Evolutionary conservation across 1,140 invertebrate genomes (phyloP), one percentile per base, ranked within the genome.

Genomic region (Bombus pascuorum): DNA sequence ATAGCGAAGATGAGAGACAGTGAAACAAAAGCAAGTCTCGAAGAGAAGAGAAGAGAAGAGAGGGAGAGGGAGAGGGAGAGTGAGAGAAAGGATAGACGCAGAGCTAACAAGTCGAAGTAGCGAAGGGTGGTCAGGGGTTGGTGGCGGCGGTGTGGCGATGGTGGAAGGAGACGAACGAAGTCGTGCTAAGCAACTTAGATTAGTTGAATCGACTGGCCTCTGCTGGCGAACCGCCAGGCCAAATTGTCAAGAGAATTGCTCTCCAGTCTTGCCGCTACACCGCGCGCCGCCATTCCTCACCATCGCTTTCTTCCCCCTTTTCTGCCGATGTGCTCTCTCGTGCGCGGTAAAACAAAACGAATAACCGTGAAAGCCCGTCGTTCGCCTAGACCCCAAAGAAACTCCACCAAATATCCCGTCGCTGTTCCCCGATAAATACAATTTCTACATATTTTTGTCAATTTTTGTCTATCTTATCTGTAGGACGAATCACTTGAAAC

Each of bases 181-280:
- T 94, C 91, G 93, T 93, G 92, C 93, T 93, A 94, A 94, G 93
- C 93, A 94, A 93, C 93, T 95, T 94, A 93, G 92, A 95, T 95
- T 95, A 94, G 93, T 93, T 92, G 92, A 94, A 95, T 94, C 94
- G 93, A 95, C 93, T 94, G 92, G 93, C 91, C 91, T 92, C 85
- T 82, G 86, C 90, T 94, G 94, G 94, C 93, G 87, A 89, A 92
- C 88, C 92, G 93, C 94, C 94, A 94, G 93, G 86, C 91, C 93
- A 94, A 95, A 94, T 94, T 94, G 93, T 94, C 93, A 94, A 93
- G 94, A 94, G 93, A 94, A 94, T 93, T 94, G 93, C 91, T 93
- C 89, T 86, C 89, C 83, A 77, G 81, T 87, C 83, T 92, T 92
- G 86, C 90, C 79, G 78, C 78, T 87, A 79, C 86, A 92, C 88